phyloP scores from a whole-genome alignment of 2,888 invertebrate species.

The Anticlea derivata region DNA sequence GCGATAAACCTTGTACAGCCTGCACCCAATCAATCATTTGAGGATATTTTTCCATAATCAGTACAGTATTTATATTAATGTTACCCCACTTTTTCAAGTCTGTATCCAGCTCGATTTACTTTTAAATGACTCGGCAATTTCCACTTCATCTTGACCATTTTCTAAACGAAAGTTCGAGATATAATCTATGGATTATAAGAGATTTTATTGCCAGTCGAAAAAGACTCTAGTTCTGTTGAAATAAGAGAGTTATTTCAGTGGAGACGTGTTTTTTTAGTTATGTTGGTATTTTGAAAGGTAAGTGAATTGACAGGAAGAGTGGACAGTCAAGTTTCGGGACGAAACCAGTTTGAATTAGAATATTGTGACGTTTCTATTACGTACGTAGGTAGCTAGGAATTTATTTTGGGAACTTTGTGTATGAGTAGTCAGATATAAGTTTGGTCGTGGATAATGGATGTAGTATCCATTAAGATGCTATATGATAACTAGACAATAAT shows the following conservation, averaged over 20 bases:
- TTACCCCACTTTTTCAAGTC: slow-evolving; percentile 18
- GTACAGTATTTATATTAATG: neutral
- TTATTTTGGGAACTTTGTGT: too few relatives aligned
- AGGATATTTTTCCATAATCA: too few relatives aligned
- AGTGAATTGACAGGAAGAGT: slow-evolving; percentile 32
- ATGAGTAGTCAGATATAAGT: too few relatives aligned
- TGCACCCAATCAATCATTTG: too few relatives aligned
- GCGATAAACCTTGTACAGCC: too few relatives aligned
- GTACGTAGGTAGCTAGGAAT: too few relatives aligned
- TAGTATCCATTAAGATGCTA: too few relatives aligned
- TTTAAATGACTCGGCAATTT: slow-evolving; percentile 29
- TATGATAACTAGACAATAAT: too few relatives aligned
- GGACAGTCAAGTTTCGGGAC: slow-evolving; percentile 14
- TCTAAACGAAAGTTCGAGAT: slow-evolving; percentile 35
- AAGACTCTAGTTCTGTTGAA: neutral
- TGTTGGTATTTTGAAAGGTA: slow-evolving; percentile 9
- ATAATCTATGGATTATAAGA: slow-evolving; percentile 16
- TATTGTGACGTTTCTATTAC: too few relatives aligned
- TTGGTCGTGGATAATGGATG: too few relatives aligned
- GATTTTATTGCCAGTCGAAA: neutral
- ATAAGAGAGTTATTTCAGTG: slow-evolving; percentile 1
- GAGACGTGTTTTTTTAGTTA: neutral
- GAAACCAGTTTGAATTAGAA: neutral
- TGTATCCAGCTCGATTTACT: slow-evolving; percentile 25
- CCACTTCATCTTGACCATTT: slow-evolving; percentile 23